Conservation (phyloP, 2,888 invertebrate species). For the Itoplectis maculator region DNA sequence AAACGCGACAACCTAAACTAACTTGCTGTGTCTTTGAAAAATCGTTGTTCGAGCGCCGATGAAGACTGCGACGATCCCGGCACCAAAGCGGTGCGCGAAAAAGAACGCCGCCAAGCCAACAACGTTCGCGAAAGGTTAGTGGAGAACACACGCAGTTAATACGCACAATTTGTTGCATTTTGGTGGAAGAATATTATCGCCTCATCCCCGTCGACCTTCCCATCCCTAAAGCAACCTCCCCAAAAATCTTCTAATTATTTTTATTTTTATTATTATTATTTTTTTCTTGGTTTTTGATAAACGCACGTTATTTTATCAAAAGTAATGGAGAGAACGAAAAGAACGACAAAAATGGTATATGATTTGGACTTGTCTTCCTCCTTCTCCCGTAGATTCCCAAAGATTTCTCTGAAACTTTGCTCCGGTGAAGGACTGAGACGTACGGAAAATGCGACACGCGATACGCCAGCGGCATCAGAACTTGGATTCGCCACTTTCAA, state of each 20-base stretch:
- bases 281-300: background rate
- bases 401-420: constrained; percentile 12
- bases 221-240: background rate
- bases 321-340: background rate
- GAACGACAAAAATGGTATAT: background rate
- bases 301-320: constrained; percentile 13
- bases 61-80: constrained; percentile 93
- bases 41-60: constrained; percentile 93
- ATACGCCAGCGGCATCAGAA: background rate
- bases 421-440: constrained; percentile 6
- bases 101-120: constrained; percentile 98
- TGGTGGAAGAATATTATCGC: constrained; percentile 71
- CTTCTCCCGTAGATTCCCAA: background rate
- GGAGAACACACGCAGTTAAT: constrained; percentile 83
- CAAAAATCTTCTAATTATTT: background rate
- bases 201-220: constrained; percentile 28
- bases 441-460: background rate
- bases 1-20: constrained; percentile 75
- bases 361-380: background rate
- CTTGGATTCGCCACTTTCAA: background rate
- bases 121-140: constrained; percentile 98
- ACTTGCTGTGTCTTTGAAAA: constrained; percentile 83
- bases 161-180: constrained; percentile 79
- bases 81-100: constrained; percentile 96
- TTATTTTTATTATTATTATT: background rate